Evolutionary conservation across 2,888 invertebrate species (phyloP).

Genomic region (Herminia tarsipennalis): DNA sequence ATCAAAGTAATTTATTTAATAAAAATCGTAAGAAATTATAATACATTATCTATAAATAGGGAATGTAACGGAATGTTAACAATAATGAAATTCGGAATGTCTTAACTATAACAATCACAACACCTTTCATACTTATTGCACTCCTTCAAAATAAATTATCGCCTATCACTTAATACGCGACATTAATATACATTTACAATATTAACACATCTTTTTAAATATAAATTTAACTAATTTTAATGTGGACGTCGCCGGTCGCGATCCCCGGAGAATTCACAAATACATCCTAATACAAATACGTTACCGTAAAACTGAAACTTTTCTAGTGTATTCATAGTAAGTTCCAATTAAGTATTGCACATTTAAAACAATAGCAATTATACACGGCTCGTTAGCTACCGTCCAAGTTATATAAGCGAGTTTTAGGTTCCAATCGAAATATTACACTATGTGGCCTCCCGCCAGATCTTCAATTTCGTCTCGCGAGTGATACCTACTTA

Average conservation of each 20-base stretch:
- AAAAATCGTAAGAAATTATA: conserved; percentile 46
- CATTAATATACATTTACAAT: conserved; percentile 83
- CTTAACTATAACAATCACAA: conserved; percentile 82
- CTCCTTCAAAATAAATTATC: conserved; percentile 82
- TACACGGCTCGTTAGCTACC: conserved; percentile 39
- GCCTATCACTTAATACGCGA: conserved; percentile 74
- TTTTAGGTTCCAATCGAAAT: conserved; percentile 49
- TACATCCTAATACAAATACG: conserved; percentile 53
- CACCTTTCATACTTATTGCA: conserved; percentile 84
- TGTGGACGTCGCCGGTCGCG: conserved; percentile 67
- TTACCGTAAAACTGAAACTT: conserved; percentile 61
- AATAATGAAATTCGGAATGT: conserved; percentile 66
- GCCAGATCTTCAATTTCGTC: conserved; percentile 29
- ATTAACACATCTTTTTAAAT: conserved; percentile 82
- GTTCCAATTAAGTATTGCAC: conserved; percentile 41
- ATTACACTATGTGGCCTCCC: conserved; percentile 44
- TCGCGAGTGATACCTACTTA: conserved; percentile 44
- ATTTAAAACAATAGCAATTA: conserved; percentile 39
- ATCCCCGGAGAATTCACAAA: conserved; percentile 56
- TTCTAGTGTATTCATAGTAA: conserved; percentile 56
- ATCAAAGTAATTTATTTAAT: conserved; percentile 36
- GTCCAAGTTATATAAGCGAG: conserved; percentile 46
- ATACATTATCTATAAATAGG: conserved; percentile 53
- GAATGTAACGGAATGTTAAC: conserved; percentile 80
- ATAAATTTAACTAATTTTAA: conserved; percentile 81